These are phyloP conservation scores for Euura lappo DNA, from an alignment of 1,140 invertebrate genomes.

Conservation along the genomic window DNA sequence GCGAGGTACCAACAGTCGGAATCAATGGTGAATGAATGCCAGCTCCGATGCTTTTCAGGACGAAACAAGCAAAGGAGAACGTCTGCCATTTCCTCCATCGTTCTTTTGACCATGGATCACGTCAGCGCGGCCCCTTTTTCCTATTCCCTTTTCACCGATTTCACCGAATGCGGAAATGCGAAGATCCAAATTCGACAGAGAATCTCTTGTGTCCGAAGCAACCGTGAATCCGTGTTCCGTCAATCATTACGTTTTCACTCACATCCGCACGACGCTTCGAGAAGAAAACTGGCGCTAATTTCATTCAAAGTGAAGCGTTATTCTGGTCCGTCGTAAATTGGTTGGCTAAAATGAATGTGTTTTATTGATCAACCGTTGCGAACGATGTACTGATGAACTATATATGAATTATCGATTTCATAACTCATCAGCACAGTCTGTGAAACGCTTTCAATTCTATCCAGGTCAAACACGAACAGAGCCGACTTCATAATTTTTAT, in stretches of 20 bases:
- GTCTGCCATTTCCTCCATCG: not conserved
- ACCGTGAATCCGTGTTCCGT: no score
- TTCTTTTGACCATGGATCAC: slow-evolving; percentile 1
- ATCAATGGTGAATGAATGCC: slow-evolving; percentile 14
- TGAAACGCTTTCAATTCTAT: not conserved
- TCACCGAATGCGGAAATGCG: not conserved
- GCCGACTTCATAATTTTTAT: not conserved
- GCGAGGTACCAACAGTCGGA: not conserved
- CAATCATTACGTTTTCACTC: no score
- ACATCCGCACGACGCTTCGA: no score
- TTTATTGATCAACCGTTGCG: no score
- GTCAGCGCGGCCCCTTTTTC: not conserved
- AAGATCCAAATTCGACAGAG: not conserved
- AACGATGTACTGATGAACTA: no score
- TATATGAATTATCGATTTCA: not conserved
- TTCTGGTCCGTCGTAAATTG: no score
- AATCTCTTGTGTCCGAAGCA: not conserved
- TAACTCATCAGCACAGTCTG: not conserved
- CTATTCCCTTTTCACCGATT: not conserved
- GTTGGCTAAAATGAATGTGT: no score
- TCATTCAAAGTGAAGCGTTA: no score
- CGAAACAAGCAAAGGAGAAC: slow-evolving; percentile 2
- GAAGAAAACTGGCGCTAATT: no score
- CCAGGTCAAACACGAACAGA: not conserved
- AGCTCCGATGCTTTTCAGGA: slow-evolving; percentile 5